Evolutionary conservation across 2,113 vertebrate genomes (phyloP).

Genomic region (Colistium nudipinnis): DNA sequence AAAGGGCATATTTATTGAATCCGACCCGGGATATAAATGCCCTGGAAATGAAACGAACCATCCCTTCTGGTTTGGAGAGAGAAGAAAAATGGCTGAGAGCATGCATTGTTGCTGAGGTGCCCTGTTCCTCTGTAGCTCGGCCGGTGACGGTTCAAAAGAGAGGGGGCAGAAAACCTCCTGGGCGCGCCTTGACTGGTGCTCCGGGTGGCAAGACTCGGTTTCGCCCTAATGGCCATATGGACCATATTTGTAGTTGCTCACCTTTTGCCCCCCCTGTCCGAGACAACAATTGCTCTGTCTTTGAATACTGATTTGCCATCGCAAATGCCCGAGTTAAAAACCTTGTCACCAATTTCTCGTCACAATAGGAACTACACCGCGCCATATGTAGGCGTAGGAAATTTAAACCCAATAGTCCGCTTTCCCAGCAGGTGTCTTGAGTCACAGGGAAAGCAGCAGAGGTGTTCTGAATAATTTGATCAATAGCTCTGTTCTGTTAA

Average conservation of each 20-base stretch:
- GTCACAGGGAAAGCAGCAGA: background rate
- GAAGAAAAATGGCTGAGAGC: background rate
- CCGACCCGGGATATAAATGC: background rate
- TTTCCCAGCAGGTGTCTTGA: background rate
- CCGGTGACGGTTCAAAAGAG: constrained; percentile 19
- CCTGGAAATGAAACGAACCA: background rate
- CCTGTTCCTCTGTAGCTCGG: constrained; percentile 26
- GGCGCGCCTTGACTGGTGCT: background rate
- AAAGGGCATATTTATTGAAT: background rate
- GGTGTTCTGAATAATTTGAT: background rate
- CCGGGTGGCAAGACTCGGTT: constrained; percentile 8
- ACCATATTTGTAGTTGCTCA: constrained; percentile 3
- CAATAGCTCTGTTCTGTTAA: background rate
- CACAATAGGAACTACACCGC: no score
- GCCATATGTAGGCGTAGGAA: background rate
- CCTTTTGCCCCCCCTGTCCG: background rate
- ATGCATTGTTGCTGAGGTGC: constrained; percentile 37
- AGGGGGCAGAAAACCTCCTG: constrained; percentile 14
- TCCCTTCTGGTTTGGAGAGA: constrained; percentile 1
- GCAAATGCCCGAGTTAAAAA: no score
- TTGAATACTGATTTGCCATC: background rate
- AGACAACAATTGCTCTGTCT: background rate
- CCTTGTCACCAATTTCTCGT: no score
- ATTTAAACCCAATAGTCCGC: background rate
- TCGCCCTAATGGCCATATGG: constrained; percentile 11